These are phyloP conservation scores for Amphilophus citrinellus DNA, from an alignment of 2,113 vertebrate species.

Conservation along the genomic window DNA sequence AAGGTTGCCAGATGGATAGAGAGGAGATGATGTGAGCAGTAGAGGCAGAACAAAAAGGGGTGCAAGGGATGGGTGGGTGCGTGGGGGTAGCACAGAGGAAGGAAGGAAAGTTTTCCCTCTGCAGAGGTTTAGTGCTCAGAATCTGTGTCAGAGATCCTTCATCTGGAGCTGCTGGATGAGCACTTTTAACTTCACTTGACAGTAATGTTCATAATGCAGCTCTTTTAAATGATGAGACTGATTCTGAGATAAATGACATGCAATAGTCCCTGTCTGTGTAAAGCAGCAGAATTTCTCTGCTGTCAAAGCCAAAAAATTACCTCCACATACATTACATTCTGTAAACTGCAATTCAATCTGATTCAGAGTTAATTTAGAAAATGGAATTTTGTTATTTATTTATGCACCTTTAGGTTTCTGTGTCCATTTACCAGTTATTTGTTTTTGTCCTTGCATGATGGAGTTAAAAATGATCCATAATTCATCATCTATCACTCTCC, in stretches of 20 bases:
- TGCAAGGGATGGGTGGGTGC: not conserved
- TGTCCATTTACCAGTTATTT: not conserved
- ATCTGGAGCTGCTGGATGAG: conserved; percentile 50
- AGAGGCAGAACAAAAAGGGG: conserved; percentile 40
- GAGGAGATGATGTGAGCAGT: conserved; percentile 39
- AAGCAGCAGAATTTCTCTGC: not conserved
- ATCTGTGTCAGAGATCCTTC: conserved; percentile 65
- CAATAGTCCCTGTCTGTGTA: conserved; percentile 14
- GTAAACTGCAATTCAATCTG: not conserved
- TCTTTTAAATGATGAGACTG: not conserved
- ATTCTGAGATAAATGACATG: conserved; percentile 31
- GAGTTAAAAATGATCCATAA: conserved; percentile 19
- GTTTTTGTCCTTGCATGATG: not conserved
- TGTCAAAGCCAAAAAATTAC: not conserved
- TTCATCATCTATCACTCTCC: conserved; percentile 44
- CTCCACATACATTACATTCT: not conserved
- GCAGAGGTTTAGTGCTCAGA: conserved; percentile 54
- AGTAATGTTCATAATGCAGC: not conserved
- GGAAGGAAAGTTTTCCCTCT: conserved; percentile 60
- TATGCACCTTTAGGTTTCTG: not conserved
- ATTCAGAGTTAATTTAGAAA: not conserved
- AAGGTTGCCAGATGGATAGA: conserved; percentile 35
- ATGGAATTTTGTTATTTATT: not conserved
- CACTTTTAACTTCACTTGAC: not conserved
- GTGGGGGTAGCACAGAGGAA: conserved; percentile 5